Percentiles rank a stretch among this genome's conserved stretches.
Evolutionary conservation across 1,140 invertebrate species (phyloP).

Genomic region (Hyphantria cunea): DNA sequence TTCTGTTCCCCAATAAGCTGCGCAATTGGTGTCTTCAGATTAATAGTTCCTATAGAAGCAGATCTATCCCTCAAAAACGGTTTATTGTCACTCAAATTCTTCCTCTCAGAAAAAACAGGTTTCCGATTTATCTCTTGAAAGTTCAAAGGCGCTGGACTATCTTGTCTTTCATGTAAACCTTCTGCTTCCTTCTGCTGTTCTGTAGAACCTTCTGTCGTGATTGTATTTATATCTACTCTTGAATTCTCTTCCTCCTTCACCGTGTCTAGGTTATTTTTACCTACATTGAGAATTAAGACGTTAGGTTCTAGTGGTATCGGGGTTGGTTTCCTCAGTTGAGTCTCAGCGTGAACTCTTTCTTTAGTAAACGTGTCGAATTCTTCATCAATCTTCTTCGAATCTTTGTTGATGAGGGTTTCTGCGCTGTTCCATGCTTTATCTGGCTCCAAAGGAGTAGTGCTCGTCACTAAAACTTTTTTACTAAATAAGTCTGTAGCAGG

Average conservation of each 20-base stretch:
- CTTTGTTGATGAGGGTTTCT: conserved; percentile 50
- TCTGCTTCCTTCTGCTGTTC: conserved; percentile 34
- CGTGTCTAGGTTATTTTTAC: conserved; percentile 70
- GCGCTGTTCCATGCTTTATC: conserved; percentile 64
- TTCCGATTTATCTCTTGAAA: conserved; percentile 53
- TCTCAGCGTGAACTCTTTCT: conserved; percentile 51
- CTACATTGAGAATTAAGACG: conserved; percentile 54
- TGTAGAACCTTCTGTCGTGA: conserved; percentile 46
- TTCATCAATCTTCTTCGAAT: conserved; percentile 57
- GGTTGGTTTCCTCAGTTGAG: conserved; percentile 38
- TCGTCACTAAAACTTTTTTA: conserved; percentile 43
- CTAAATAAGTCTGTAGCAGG: conserved; percentile 34
- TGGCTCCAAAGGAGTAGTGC: conserved; percentile 68
- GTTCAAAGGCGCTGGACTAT: conserved; percentile 31
- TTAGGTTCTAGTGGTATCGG: conserved; percentile 59
- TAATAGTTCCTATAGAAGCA: conserved; percentile 83
- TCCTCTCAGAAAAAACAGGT: conserved; percentile 32
- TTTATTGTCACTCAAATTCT: conserved; percentile 65
- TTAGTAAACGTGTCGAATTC: conserved; percentile 76
- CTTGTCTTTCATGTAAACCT: conserved; percentile 28
- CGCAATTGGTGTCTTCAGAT: conserved; percentile 75
- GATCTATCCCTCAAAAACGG: conserved; percentile 81
- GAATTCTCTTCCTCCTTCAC: conserved; percentile 72
- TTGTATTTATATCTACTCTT: conserved; percentile 46
- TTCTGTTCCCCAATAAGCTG: conserved; percentile 88